Evolutionary conservation across 2,113 vertebrate species (phyloP).

Genomic region (Leucoraja erinaceus): DNA sequence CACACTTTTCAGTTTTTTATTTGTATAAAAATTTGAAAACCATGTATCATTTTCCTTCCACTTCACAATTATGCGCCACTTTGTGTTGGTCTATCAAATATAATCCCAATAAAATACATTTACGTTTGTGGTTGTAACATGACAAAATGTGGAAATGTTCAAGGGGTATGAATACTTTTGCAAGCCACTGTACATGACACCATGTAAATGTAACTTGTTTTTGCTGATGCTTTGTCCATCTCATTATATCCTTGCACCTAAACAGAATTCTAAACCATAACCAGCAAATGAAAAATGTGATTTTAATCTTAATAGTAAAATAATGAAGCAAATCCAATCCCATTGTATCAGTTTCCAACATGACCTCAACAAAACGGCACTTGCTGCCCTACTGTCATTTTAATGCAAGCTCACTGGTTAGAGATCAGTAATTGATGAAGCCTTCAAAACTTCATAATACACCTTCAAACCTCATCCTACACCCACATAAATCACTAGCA

Average conservation of each 20-base stretch:
- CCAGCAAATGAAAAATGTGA: background rate
- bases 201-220: no score
- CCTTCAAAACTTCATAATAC: background rate
- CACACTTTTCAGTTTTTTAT: no score
- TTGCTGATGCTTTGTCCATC: background rate
- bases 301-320: background rate
- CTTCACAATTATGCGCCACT: no score
- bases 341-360: background rate
- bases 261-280: background rate
- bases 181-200: no score
- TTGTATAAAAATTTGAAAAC: no score
- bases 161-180: no score
- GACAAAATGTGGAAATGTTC: no score
- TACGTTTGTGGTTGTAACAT: no score
- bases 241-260: background rate
- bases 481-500: background rate
- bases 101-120: no score
- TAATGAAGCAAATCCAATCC: background rate
- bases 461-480: background rate
- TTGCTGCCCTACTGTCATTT: background rate
- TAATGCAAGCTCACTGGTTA: background rate
- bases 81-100: no score
- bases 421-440: constrained; percentile 4
- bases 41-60: no score
- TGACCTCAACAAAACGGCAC: background rate